Base-by-base conservation (phyloP, 1,140 invertebrate genomes). In the Pseudomyrmex dendroicus region DNA sequence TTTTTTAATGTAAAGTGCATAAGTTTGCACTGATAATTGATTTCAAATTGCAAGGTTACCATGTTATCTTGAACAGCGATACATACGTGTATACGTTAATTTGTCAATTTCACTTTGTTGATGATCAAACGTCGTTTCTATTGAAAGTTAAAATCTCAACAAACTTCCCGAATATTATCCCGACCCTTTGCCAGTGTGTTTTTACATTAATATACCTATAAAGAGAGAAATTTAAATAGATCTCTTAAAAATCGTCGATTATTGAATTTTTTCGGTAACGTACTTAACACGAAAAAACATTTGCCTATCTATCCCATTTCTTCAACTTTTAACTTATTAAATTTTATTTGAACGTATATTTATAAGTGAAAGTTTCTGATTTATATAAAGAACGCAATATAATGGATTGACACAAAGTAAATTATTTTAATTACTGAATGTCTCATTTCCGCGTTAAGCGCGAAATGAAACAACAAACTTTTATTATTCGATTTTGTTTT, bases 61-160 rank as follows among this genome's bases (percentile, higher is more conserved):
- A 78, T 78, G 72, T 87, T 87, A 87, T 73, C 85, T 87, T 82
- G 61, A 46, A 77, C 84, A 84, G 57, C 20, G 13, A 86, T 86
- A 25, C 25, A 2, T 25, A 25, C 2, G 83, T 87, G 78, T 86
- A 74, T 84, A 86, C 20, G 25, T 25, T 7, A 35, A 35, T 35
- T 50, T 64, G 25, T 83, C 66, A 57, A 64, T 76, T 76, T 20
- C 57, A 74, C 76, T 52, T 25, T 83, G 20, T 25, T 46, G 12
- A 50, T 44, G 44, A 72, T 82, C 5, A 22, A 50, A 73, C 17
- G 44, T 57, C 17, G 4, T 73, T 72, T 46, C 59, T 73, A 59
- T 48, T 48, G 57, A 17, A 52, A 22, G 13, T 70, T 70, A 59
- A 68, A 46, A 59, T 78, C 15, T 59, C 12, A 54, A 66, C 2